Conservation (phyloP, 2,113 vertebrate species). For the Oryzias melastigma region DNA sequence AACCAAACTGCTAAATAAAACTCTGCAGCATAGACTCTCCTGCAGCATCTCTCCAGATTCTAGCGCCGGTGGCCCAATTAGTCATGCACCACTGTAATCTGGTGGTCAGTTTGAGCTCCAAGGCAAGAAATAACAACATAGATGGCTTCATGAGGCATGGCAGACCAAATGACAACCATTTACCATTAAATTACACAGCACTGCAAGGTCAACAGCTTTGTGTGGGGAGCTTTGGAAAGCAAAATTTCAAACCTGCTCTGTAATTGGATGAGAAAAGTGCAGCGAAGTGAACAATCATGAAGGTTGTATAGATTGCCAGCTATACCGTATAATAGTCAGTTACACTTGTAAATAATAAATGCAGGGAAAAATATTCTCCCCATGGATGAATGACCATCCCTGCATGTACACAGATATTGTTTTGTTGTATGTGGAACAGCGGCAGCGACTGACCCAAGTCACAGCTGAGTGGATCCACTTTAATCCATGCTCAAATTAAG, state of each 20-base stretch:
- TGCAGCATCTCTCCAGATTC: slow-evolving; percentile 49
- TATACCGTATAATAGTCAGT: not conserved
- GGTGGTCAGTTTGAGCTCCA: slow-evolving; percentile 65
- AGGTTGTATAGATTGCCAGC: slow-evolving; percentile 3
- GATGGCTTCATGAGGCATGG: slow-evolving; percentile 72
- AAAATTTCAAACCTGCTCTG: slow-evolving; percentile 30
- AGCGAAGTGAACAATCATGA: slow-evolving; percentile 14
- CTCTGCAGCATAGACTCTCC: slow-evolving; percentile 33
- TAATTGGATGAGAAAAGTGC: slow-evolving; percentile 32
- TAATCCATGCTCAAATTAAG: no score
- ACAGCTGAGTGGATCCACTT: no score
- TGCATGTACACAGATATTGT: no score
- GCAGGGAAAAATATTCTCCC: not conserved
- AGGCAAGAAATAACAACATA: slow-evolving; percentile 65
- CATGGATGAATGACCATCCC: no score
- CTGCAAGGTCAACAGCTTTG: slow-evolving; percentile 65
- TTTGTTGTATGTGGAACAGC: no score
- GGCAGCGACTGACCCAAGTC: no score
- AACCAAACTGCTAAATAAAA: slow-evolving; percentile 12
- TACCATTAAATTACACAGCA: slow-evolving; percentile 65
- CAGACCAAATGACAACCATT: slow-evolving; percentile 71
- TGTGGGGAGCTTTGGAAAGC: slow-evolving; percentile 26
- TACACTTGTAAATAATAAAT: slow-evolving; percentile 2
- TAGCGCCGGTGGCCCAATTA: slow-evolving; percentile 65
- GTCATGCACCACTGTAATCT: slow-evolving; percentile 71